Percentiles rank a stretch among this genome's conserved stretches.
phyloP scores from a whole-genome alignment of 2,797 vertebrate genomes.

The Buceros bicornis region DNA sequence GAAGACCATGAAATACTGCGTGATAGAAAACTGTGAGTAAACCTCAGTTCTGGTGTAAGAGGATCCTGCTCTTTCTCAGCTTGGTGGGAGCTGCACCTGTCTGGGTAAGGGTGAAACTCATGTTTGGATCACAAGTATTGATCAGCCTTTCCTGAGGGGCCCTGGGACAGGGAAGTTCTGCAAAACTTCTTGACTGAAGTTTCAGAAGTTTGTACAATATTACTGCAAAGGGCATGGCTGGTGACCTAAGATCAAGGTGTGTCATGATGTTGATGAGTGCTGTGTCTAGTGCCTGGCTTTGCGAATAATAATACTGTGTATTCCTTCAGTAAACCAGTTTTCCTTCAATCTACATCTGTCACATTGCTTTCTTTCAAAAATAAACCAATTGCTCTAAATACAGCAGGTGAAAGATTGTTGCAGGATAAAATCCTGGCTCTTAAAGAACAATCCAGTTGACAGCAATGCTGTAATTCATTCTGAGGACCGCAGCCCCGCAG shows the following conservation, averaged over 20 bases:
- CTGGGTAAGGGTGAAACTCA: neutral
- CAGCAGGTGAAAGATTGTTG: neutral
- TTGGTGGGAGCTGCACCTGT: conserved; percentile 34
- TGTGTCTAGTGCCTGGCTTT: neutral
- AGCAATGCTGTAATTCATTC: neutral
- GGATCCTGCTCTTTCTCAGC: neutral
- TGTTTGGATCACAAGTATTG: neutral
- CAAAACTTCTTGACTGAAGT: neutral
- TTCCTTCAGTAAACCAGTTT: neutral
- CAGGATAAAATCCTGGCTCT: neutral
- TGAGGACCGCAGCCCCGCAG: neutral
- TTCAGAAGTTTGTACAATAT: neutral
- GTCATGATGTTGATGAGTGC: neutral
- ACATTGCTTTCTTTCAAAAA: neutral
- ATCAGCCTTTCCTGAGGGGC: neutral
- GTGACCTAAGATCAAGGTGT: neutral
- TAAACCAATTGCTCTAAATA: neutral
- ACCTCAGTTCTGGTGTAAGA: neutral
- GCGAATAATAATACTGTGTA: neutral
- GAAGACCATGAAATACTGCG: conserved; percentile 8
- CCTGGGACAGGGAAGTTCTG: neutral
- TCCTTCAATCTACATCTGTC: neutral
- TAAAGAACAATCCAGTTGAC: neutral
- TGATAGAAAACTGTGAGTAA: neutral
- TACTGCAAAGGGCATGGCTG: neutral